Conservation (phyloP, 2,888 invertebrate genomes). For the Ophioninae sp. region DNA sequence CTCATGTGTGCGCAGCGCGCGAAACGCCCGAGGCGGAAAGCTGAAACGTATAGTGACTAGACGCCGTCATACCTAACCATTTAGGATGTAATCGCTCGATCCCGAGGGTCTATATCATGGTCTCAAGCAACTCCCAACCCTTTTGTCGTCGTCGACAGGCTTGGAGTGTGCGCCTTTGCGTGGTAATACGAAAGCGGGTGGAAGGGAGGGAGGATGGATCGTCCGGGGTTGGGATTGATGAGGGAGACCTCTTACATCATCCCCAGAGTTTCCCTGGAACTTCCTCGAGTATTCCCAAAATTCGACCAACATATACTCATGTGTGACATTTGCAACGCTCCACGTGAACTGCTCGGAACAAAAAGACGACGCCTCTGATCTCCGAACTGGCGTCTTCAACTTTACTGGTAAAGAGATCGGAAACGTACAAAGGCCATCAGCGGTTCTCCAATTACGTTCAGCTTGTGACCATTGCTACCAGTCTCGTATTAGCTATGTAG, state of each 20-base stretch:
- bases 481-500: too few relatives aligned
- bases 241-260: not conserved
- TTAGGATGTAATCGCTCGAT: constrained; percentile 21
- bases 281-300: constrained; percentile 28
- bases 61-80: not conserved
- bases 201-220: not conserved
- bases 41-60: constrained; percentile 1
- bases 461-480: too few relatives aligned
- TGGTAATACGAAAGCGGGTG: not conserved
- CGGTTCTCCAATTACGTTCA: too few relatives aligned
- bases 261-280: constrained; percentile 25
- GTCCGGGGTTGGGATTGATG: not conserved
- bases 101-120: constrained; percentile 1
- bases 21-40: not conserved
- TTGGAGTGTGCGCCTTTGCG: not conserved
- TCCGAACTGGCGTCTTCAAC: too few relatives aligned
- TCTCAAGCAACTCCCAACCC: constrained; percentile 30
- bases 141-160: not conserved
- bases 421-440: too few relatives aligned
- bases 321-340: not conserved
- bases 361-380: too few relatives aligned
- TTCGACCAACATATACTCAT: constrained; percentile 8
- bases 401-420: too few relatives aligned
- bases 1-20: not conserved
- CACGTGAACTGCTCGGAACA: too few relatives aligned